phyloP scores from a whole-genome alignment of 2,113 vertebrate genomes.

The Clarias gariepinus region DNA sequence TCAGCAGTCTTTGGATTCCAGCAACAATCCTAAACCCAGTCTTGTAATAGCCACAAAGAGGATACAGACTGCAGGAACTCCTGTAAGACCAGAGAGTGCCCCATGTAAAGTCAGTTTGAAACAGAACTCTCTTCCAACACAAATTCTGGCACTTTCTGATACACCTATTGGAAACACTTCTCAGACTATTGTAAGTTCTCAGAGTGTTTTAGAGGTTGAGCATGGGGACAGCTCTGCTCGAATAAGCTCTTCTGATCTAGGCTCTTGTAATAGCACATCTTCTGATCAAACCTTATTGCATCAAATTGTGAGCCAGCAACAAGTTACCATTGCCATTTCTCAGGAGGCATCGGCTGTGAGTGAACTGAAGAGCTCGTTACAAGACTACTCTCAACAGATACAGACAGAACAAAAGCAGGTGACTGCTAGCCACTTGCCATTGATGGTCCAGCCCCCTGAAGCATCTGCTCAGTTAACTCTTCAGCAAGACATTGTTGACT shows the following conservation, averaged over 20 bases:
- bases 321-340: constrained; percentile 76
- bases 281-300: constrained; percentile 80
- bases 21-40: constrained; percentile 65
- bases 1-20: constrained; percentile 63
- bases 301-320: constrained; percentile 81
- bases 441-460: constrained; percentile 71
- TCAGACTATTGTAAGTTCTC: constrained; percentile 63
- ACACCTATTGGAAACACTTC: constrained; percentile 64
- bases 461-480: constrained; percentile 78
- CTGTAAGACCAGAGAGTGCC: constrained; percentile 70
- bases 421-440: constrained; percentile 53
- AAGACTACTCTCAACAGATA: constrained; percentile 75
- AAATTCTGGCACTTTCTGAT: constrained; percentile 67
- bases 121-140: constrained; percentile 61
- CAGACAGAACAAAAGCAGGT: constrained; percentile 69
- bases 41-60: constrained; percentile 64
- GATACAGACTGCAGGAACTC: constrained; percentile 66
- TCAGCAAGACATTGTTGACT: constrained; percentile 88
- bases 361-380: constrained; percentile 74
- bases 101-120: constrained; percentile 66
- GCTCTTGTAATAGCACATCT: constrained; percentile 67
- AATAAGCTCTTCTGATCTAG: constrained; percentile 72
- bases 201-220: constrained; percentile 71
- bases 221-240: constrained; percentile 76
- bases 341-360: constrained; percentile 64